Base-by-base conservation (phyloP, 2,797 vertebrate species). In the Phoebastria nigripes region DNA sequence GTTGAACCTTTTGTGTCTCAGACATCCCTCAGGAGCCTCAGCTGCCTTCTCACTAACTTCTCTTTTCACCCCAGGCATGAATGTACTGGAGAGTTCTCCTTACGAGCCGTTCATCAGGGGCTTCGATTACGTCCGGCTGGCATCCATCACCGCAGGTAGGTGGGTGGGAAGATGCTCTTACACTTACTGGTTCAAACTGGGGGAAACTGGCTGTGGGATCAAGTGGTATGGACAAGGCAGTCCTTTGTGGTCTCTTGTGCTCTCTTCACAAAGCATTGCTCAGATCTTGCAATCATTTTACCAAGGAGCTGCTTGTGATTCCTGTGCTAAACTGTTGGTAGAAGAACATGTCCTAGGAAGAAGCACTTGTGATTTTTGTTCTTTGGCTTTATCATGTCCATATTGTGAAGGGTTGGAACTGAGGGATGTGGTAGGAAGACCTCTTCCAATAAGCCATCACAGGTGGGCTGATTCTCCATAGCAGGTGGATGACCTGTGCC, bases 61-160 rank as follows among this genome's bases (percentile, higher is more conserved):
- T 74, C 31, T 79, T 77, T 82, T 51, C 11, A 54, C 52, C 73
- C 13, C 97, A 99, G 99, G 99, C 47, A 98, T 99, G 94, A 99
- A 98, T n/a, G 97, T 99, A 65, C 98, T 99, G 98, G 99, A 99
- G 95, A 98, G 96, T 47, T 99, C 98, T 82, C 99, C 99, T 1
- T 99, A 99, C 0, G 99, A 99, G 77, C 98, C 98, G 0, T 98
- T 99, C 79, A 95, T 99, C 96, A 97, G 98, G 63, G 99, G 98
- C 77, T 99, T 98, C 2, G 99, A 99, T 93, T 99, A 99, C 3
- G 99, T 99, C 8, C 98, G 99, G 6, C 97, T 99, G 98, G 99
- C 99, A 10, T 99, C 99, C 93, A 99, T 99, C 66, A 99, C 99
- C 17, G 99, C 99, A 98, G 99, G 99, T 99, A 97, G 95, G 88